phyloP scores from a whole-genome alignment of 2,797 vertebrate species.

The Vireo griseus region DNA sequence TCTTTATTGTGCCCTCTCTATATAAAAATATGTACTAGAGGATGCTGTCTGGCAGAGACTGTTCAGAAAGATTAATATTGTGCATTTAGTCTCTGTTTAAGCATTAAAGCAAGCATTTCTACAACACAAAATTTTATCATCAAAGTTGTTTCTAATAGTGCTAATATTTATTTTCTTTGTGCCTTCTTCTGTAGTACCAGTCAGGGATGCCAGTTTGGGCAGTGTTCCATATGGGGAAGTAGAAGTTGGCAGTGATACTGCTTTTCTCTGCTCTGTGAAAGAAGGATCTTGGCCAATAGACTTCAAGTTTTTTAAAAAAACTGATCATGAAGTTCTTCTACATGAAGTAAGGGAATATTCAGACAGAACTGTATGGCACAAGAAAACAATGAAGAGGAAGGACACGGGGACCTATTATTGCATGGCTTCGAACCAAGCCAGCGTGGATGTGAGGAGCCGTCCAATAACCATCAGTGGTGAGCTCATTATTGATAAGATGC shows the following conservation, averaged over 20 bases:
- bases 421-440: slow-evolving; percentile 70
- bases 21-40: neutral
- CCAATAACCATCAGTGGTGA: slow-evolving; percentile 66
- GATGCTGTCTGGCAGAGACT: neutral
- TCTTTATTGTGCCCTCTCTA: neutral
- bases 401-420: slow-evolving; percentile 74
- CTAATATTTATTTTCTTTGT: neutral
- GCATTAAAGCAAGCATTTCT: neutral
- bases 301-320: slow-evolving; percentile 70
- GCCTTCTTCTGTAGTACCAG: slow-evolving; percentile 58
- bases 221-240: slow-evolving; percentile 22
- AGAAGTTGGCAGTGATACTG: slow-evolving; percentile 58
- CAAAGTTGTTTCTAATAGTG: neutral
- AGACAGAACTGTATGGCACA: neutral
- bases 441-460: slow-evolving; percentile 18
- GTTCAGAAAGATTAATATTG: neutral
- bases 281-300: slow-evolving; percentile 73
- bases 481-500: neutral
- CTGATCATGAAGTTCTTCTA: slow-evolving; percentile 2
- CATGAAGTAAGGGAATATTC: neutral
- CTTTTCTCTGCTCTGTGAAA: slow-evolving; percentile 61
- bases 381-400: slow-evolving; percentile 36
- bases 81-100: neutral
- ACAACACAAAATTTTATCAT: neutral
- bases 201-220: slow-evolving; percentile 46